Conservation (phyloP, 2,797 vertebrate species). For the Tenualosa ilisha region DNA sequence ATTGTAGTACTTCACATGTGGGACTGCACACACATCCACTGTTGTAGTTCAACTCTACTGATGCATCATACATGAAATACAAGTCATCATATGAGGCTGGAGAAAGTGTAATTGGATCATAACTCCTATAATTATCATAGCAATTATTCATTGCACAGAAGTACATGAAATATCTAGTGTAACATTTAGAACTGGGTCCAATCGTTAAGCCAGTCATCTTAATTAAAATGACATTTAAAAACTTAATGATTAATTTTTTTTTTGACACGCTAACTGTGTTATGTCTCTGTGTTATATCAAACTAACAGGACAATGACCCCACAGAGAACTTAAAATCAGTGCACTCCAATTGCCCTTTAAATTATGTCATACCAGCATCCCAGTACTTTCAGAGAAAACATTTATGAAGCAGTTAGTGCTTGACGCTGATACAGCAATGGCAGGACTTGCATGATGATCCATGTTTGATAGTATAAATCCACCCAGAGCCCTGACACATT, state of each 20-base stretch:
- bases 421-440: background rate
- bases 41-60: background rate
- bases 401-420: background rate
- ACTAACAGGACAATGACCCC: constrained; percentile 4
- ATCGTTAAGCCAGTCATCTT: constrained; percentile 7
- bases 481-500: constrained; percentile 21
- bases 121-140: background rate
- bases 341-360: constrained; percentile 6
- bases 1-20: background rate
- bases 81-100: constrained; percentile 7
- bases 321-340: background rate
- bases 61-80: background rate
- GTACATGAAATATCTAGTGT: constrained; percentile 4
- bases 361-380: background rate
- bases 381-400: background rate
- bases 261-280: background rate
- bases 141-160: constrained; percentile 17
- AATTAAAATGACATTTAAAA: constrained; percentile 24
- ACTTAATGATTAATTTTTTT: background rate
- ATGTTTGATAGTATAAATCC: constrained; percentile 15
- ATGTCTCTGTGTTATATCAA: background rate
- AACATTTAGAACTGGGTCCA: constrained; percentile 6
- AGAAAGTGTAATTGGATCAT: constrained; percentile 3
- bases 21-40: background rate
- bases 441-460: background rate